Evolutionary conservation across 2,113 vertebrate species (phyloP), one percentile per base, ranked within the genome.

Genomic region (Eptesicus fuscus): DNA sequence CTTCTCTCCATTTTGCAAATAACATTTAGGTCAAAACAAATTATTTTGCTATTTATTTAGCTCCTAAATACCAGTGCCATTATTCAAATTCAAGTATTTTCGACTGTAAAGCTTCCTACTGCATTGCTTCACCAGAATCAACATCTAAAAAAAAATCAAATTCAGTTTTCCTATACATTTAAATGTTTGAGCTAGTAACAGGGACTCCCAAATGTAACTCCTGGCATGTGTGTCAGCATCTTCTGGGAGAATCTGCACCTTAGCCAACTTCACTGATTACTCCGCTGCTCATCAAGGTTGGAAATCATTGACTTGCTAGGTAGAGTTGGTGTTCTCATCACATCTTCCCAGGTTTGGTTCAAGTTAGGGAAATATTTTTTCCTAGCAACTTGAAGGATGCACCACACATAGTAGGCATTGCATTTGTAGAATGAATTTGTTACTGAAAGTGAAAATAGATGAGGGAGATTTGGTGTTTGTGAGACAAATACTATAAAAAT

Each of bases 41-140:
- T 63, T 71, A 28, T 35, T 76, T 93, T 69, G 37, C 40, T 56
- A 20, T 59, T 83, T 74, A 53, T 83, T 94, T 89, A 80, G 22
- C 20, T 92, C 30, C 73, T 73, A 80, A 88, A 53, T 90, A 88
- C 56, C 30, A 83, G 4, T 94, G 35, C 37, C n/a, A 69, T 3
- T 94, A 28, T 90, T 96, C 44, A 92, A 25, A 89, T 86, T 86
- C 16, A 53, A 47, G 32, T 90, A 49, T 96, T 95, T 84, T 82
- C 2, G 18, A 20, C 61, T 82, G 7, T 7, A 82, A 22, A 71
- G 61, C n/a, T 95, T 91, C 14, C 28, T 83, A 59, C 32, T 80
- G 2, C 7, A 53, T 84, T 92, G n/a, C 73, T 85, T 87, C 12
- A 30, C 23, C 51, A 35, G 53, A 87, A 42, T 87, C 44, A 87